phyloP scores from a whole-genome alignment of 2,113 vertebrate species.

The Oncorhynchus masou region DNA sequence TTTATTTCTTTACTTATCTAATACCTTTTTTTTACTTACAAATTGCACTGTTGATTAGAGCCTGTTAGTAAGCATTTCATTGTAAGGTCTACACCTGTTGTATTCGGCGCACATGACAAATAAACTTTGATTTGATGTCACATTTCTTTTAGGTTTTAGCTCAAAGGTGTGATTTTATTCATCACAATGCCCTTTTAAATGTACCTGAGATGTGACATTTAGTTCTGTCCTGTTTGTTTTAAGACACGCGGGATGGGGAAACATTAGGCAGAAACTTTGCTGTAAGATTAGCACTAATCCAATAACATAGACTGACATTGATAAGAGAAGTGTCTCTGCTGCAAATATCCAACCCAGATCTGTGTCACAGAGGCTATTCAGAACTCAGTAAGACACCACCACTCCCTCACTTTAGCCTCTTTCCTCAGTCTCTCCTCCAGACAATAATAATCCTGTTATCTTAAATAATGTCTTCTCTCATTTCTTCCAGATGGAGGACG shows the following conservation, averaged over 20 bases:
- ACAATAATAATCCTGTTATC: neutral
- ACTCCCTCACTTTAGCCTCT: constrained; percentile 9
- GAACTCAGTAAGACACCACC: no score
- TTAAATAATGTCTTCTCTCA: constrained; percentile 1
- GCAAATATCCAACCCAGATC: neutral
- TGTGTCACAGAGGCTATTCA: constrained; percentile 26
- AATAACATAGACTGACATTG: neutral
- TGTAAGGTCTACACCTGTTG: no score
- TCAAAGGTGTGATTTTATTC: constrained; percentile 12
- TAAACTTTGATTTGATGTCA: neutral
- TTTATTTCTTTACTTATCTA: no score
- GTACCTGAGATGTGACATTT: no score
- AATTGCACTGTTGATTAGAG: no score
- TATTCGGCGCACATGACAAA: no score
- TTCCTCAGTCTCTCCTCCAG: constrained; percentile 18
- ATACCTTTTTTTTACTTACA: no score
- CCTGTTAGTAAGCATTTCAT: no score
- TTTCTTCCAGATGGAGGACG: constrained; percentile 88
- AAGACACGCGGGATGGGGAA: neutral
- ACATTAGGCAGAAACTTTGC: constrained; percentile 22
- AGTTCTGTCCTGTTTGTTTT: no score
- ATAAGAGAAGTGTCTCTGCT: neutral
- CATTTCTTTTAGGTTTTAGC: constrained; percentile 6
- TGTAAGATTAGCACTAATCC: constrained; percentile 10
- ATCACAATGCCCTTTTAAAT: neutral